Percentiles rank a stretch among this genome's conserved stretches.
These are phyloP conservation scores for Sanderia malayensis DNA, from an alignment of 30 jellyfish, hydroid and myxozoan species.

Conservation along the genomic window DNA sequence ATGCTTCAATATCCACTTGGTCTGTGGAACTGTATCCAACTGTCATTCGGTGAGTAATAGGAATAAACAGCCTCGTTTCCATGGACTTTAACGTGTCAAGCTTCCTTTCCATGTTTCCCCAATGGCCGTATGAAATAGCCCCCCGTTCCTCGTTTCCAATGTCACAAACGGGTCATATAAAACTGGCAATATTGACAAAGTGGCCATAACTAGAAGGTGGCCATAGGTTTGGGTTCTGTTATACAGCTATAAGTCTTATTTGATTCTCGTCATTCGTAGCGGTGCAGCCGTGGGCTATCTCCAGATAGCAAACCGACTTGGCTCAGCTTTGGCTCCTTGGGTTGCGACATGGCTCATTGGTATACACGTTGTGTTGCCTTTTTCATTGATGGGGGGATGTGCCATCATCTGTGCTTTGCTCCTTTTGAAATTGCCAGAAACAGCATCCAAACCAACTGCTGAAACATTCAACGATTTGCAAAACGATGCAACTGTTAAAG, in stretches of 20 bases:
- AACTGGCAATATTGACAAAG: no score
- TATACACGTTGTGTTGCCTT: conserved; percentile 34
- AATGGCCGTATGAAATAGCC: no score
- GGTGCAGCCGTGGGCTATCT: conserved; percentile 74
- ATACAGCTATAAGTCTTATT: background rate
- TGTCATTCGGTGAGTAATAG: conserved; percentile 33
- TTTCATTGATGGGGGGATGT: conserved; percentile 65
- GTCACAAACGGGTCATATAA: no score
- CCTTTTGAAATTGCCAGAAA: conserved; percentile 57
- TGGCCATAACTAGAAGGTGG: no score
- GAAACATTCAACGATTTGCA: conserved; percentile 66
- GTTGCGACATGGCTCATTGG: conserved; percentile 52
- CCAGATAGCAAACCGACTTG: conserved; percentile 73
- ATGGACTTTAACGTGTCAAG: background rate
- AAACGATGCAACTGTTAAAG: background rate
- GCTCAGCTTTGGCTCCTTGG: conserved; percentile 89
- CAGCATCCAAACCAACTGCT: conserved; percentile 41
- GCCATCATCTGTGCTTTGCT: conserved; percentile 39
- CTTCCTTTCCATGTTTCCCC: background rate
- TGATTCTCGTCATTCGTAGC: conserved; percentile 19
- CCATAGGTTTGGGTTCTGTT: no score
- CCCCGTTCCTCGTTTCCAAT: background rate
- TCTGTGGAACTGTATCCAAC: conserved; percentile 82
- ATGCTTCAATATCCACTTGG: conserved; percentile 82
- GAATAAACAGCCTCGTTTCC: background rate